Percentiles rank a stretch among this genome's conserved stretches.
Conservation (phyloP, 2,797 vertebrate species). For the Cossypha polioptera region DNA sequence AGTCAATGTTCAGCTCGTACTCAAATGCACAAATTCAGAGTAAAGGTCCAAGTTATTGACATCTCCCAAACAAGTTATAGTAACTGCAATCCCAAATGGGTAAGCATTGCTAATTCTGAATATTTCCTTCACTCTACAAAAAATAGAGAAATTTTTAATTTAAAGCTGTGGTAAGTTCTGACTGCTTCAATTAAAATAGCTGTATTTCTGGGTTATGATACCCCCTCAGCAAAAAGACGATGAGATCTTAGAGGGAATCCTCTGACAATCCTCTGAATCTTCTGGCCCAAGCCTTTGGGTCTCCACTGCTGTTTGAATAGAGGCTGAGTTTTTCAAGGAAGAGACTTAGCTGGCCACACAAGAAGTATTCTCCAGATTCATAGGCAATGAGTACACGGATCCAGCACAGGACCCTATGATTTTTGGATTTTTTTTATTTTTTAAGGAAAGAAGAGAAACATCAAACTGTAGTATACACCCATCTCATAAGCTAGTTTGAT, state of each 20-base stretch:
- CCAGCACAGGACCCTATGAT: not conserved
- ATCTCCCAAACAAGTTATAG: not conserved
- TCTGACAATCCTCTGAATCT: not conserved
- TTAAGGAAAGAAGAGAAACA: not conserved
- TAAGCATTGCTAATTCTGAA: not conserved
- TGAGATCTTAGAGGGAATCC: not conserved
- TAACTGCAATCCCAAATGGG: rapidly evolving
- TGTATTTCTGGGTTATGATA: not conserved
- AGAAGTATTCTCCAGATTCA: not conserved
- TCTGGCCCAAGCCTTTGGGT: not conserved
- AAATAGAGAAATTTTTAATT: not conserved
- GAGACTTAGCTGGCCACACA: not conserved
- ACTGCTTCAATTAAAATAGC: not conserved
- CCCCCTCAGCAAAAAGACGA: rapidly evolving
- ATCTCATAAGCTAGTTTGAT: not conserved
- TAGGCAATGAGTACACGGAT: not conserved
- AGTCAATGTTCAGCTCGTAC: not conserved
- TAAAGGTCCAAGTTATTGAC: not conserved
- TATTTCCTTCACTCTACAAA: not conserved
- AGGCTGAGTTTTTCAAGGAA: not conserved
- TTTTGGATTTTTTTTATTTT: not conserved
- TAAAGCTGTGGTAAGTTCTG: not conserved
- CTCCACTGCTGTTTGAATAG: not conserved
- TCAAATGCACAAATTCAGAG: not conserved
- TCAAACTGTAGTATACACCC: not conserved